These are phyloP conservation scores for Smittia sp. DNA, from an alignment of 2,888 invertebrate species.

Conservation along the genomic window DNA sequence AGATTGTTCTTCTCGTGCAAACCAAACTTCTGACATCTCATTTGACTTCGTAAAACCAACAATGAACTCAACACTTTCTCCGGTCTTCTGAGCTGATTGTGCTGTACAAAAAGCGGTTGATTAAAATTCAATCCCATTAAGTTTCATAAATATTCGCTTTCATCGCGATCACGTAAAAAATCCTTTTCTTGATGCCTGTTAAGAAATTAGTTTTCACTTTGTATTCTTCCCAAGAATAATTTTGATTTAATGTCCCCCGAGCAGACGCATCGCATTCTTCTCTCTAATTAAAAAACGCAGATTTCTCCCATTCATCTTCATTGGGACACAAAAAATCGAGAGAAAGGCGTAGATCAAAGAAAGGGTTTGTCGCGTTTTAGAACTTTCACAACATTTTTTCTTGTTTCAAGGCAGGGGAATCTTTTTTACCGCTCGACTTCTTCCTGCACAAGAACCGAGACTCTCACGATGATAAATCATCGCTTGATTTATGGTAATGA, in stretches of 20 bases:
- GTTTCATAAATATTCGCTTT: neutral
- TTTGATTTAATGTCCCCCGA: slow-evolving; percentile 12
- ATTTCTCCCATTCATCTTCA: slow-evolving; percentile 41
- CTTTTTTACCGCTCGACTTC: slow-evolving; percentile 4
- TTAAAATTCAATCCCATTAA: neutral
- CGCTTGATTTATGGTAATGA: slow-evolving; percentile 40
- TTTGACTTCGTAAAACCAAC: no score
- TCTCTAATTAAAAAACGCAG: slow-evolving; percentile 39
- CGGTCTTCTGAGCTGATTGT: no score
- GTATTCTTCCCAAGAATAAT: neutral
- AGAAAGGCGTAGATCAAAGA: slow-evolving; percentile 33
- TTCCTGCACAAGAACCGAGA: neutral
- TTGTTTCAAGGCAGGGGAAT: slow-evolving; percentile 30
- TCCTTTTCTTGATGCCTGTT: slow-evolving; percentile 11
- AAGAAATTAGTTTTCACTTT: neutral
- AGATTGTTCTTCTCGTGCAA: no score
- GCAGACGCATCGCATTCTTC: slow-evolving; percentile 2
- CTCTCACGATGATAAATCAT: slow-evolving; percentile 36
- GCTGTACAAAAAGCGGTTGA: neutral
- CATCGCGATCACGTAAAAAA: slow-evolving; percentile 9
- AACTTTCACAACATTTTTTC: neutral
- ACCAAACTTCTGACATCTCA: no score
- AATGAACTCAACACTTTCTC: no score
- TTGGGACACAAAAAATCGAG: slow-evolving; percentile 10
- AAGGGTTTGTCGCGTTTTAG: slow-evolving; percentile 29